These are phyloP conservation scores for Apodemia hepburni DNA, from an alignment of 2,888 invertebrate genomes.

Conservation along the genomic window DNA sequence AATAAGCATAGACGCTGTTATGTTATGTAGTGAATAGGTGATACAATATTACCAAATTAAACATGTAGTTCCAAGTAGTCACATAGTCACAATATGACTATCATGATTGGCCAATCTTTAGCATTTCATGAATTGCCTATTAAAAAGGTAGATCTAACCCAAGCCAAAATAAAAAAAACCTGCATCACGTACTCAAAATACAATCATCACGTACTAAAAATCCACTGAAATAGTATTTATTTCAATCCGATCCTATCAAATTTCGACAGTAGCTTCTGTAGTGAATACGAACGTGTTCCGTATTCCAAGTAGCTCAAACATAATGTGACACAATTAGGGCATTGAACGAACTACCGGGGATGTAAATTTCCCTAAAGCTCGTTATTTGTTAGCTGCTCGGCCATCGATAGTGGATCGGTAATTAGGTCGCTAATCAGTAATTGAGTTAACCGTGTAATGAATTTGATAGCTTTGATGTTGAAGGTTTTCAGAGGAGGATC, in stretches of 20 bases:
- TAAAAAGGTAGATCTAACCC: no score
- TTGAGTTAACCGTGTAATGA: neutral
- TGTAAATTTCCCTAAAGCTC: conserved; percentile 7
- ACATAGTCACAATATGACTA: no score
- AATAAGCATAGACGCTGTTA: no score
- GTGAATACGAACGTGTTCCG: neutral
- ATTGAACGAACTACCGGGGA: conserved; percentile 11
- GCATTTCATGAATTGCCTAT: no score
- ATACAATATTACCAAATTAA: no score
- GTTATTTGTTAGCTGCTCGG: neutral
- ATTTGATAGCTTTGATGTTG: neutral
- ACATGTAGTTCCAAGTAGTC: no score
- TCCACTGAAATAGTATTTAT: neutral
- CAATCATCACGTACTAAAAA: neutral
- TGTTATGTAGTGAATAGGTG: no score
- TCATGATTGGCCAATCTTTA: no score
- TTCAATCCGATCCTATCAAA: neutral
- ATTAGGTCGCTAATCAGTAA: no score
- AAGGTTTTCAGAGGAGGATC: no score
- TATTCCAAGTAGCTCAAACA: neutral
- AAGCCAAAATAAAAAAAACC: no score
- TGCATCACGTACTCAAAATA: neutral
- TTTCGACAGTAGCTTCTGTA: neutral
- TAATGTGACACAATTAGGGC: conserved; percentile 9
- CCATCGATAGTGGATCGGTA: neutral